Percentiles rank a stretch among this genome's conserved stretches.
These are phyloP conservation scores for Sus scrofa DNA, from an alignment of 2,113 vertebrate species.

Conservation along the genomic window T2T-Sscrofa CM000824.6:64743001-64743500, in stretches of 20 bases:
- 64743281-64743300: background rate
- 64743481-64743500: background rate
- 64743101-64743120: slow-evolving; percentile 28
- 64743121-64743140: slow-evolving; percentile 31
- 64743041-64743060: background rate
- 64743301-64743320: background rate
- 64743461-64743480: background rate
- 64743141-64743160: slow-evolving; percentile 41
- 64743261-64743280: background rate
- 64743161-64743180: slow-evolving; percentile 33
- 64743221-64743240: background rate
- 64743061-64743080: background rate
- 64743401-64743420: background rate
- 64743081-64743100: background rate
- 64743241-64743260: background rate
- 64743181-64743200: slow-evolving; percentile 1
- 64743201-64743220: slow-evolving; percentile 32
- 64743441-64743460: background rate
- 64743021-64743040: background rate
- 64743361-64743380: slow-evolving; percentile 13
- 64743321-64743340: background rate
- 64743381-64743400: slow-evolving; percentile 37
- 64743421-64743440: background rate
- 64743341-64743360: background rate
- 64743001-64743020: background rate